Evolutionary conservation across 2,797 vertebrate species (phyloP), one percentile per base, ranked within the genome.

Genomic region (Cryptoblepharus egeriae): DNA sequence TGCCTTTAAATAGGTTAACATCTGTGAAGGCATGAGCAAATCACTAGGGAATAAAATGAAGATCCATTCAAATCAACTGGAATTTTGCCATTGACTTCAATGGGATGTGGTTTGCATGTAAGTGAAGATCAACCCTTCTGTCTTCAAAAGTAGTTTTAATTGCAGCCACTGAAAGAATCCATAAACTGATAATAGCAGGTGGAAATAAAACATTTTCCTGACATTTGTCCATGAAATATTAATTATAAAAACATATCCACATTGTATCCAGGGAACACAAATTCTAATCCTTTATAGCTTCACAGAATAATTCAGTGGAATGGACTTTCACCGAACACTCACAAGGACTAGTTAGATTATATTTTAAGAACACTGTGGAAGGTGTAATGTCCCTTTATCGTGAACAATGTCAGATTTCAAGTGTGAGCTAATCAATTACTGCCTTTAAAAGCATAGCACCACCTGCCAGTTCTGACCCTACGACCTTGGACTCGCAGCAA

Each of bases 1-100:
- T 92, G 89, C 76, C 72, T 87, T 77, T 82, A 92, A 91, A 92
- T 60, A 92, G 88, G 77, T 80, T 90, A 90, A 90, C 91, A 90
- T 90, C 91, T 91, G 88, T 77, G 65, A 24, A 82, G 65, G 78
- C 65, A 82, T 1, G 39, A 90, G 70, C 45, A 88, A 63, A 78
- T 83, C 85, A 89, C 87, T 88, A 91, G 75, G 52, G 28, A 26
- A 75, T 32, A 75, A 81, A 67, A 81, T 75, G 42, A 74, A 73
- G 52, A 68, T 42, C 49, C 26, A 67, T 75, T 75, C 63, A 57
- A 67, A 67, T 74, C 5, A 67, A 68, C 28, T 81, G 63, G 80
- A 81, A 68, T 75, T 42, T 75, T 81, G 72, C 63, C 71, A 75
- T 68, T 67, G 28, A 81, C 28, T 75, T 58, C 71, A 67, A 42